These are phyloP conservation scores for Oxycera nigricornis DNA, from an alignment of 2,888 invertebrate genomes.

Conservation along the genomic window DNA sequence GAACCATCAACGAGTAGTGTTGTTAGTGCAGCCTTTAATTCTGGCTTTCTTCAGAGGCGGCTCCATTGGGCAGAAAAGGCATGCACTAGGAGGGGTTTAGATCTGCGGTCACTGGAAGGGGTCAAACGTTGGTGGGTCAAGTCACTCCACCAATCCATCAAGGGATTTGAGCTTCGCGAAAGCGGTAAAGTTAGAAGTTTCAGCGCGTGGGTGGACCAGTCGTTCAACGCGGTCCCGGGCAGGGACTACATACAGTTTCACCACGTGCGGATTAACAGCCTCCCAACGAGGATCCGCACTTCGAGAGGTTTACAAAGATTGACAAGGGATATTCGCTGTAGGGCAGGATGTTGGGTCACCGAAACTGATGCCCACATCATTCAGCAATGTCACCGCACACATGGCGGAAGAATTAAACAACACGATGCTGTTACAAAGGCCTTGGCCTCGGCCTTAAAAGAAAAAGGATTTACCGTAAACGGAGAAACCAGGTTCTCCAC, in stretches of 20 bases:
- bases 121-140: neutral
- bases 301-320: neutral
- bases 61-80: neutral
- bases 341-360: neutral
- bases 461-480: no score
- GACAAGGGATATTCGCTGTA: neutral
- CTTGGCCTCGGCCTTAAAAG: no score
- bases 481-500: no score
- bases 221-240: neutral
- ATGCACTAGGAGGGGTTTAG: neutral
- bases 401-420: no score
- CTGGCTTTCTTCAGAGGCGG: neutral
- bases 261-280: neutral
- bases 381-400: neutral
- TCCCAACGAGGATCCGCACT: neutral
- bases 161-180: neutral
- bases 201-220: neutral
- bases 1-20: neutral
- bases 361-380: neutral
- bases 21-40: neutral
- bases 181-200: neutral
- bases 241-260: neutral
- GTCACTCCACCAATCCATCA: neutral
- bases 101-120: neutral
- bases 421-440: no score